phyloP scores from a whole-genome alignment of 2,888 invertebrate genomes.

The Drosophila macrothrix region DNA sequence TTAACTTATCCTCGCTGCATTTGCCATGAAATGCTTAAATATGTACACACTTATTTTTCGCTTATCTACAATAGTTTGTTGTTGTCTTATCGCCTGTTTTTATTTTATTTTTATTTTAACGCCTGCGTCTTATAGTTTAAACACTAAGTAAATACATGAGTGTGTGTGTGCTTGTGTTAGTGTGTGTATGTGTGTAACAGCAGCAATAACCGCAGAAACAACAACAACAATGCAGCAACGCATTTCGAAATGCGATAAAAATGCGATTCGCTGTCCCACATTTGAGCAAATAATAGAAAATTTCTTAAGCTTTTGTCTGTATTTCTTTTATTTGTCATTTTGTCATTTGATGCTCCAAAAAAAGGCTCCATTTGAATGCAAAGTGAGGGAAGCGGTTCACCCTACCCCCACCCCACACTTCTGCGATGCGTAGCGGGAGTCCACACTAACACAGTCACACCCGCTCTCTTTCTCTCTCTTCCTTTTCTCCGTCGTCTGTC shows the following conservation, averaged over 20 bases:
- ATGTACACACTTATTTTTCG: slow-evolving; percentile 16
- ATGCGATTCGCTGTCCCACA: slow-evolving; percentile 64
- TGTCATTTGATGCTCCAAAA: slow-evolving; percentile 41
- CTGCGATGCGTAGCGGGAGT: slow-evolving; percentile 32
- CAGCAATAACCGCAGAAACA: slow-evolving; percentile 11
- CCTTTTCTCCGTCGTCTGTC: slow-evolving; percentile 7
- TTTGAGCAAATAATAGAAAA: slow-evolving; percentile 60
- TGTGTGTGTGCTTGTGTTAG: slow-evolving; percentile 3
- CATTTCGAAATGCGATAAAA: slow-evolving; percentile 67
- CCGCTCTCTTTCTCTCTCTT: slow-evolving; percentile 7
- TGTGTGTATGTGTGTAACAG: slow-evolving; percentile 25
- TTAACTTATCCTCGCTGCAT: slow-evolving; percentile 25
- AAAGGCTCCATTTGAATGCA: slow-evolving; percentile 44
- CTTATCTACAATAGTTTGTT: slow-evolving; percentile 59
- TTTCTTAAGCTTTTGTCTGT: slow-evolving; percentile 55
- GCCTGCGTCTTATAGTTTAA: slow-evolving; percentile 56
- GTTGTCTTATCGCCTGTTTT: slow-evolving; percentile 66
- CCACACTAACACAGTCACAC: background rate
- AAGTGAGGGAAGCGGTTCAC: slow-evolving; percentile 20
- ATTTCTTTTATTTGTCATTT: slow-evolving; percentile 40
- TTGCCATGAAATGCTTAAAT: slow-evolving; percentile 19
- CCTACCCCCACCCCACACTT: slow-evolving; percentile 29
- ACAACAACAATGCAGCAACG: slow-evolving; percentile 33
- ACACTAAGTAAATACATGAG: slow-evolving; percentile 45
- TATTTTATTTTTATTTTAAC: slow-evolving; percentile 46